These are phyloP conservation scores for Etia nguti DNA, from an alignment of 2,113 vertebrate species.

Conservation along the genomic window DNA sequence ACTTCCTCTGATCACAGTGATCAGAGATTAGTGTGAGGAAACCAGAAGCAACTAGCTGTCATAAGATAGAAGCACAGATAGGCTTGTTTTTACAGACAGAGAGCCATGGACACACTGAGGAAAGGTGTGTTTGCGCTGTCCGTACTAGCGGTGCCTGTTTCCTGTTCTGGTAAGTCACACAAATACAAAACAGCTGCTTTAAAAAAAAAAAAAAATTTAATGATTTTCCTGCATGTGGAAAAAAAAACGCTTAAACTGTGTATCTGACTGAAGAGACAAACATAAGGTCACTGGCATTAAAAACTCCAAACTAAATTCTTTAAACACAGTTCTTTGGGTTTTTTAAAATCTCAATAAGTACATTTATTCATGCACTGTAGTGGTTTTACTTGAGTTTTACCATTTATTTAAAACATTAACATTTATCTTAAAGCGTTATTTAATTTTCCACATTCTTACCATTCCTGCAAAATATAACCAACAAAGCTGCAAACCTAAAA, in stretches of 20 bases:
- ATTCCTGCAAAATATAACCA: background rate
- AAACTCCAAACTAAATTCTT: background rate
- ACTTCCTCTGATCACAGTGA: constrained; percentile 43
- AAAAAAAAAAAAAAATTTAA: background rate
- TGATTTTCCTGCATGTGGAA: background rate
- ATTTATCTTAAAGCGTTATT: background rate
- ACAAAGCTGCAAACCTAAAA: background rate
- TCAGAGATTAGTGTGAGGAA: background rate
- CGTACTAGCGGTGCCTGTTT: constrained; percentile 4
- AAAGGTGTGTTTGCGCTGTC: constrained; percentile 14
- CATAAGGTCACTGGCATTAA: background rate
- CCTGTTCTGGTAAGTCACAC: constrained; percentile 17
- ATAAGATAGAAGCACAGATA: background rate
- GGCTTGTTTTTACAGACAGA: background rate
- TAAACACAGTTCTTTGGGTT: background rate
- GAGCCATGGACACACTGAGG: background rate
- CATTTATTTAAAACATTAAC: background rate
- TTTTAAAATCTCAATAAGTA: background rate
- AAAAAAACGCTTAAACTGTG: background rate
- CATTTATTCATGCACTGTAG: background rate
- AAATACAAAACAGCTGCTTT: background rate
- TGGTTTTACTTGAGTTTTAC: background rate
- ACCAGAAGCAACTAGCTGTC: background rate
- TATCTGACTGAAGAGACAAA: background rate
- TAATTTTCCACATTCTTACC: background rate